These are phyloP conservation scores for Equus przewalskii DNA, from an alignment of 2,113 vertebrate species.

Conservation along the genomic window DNA sequence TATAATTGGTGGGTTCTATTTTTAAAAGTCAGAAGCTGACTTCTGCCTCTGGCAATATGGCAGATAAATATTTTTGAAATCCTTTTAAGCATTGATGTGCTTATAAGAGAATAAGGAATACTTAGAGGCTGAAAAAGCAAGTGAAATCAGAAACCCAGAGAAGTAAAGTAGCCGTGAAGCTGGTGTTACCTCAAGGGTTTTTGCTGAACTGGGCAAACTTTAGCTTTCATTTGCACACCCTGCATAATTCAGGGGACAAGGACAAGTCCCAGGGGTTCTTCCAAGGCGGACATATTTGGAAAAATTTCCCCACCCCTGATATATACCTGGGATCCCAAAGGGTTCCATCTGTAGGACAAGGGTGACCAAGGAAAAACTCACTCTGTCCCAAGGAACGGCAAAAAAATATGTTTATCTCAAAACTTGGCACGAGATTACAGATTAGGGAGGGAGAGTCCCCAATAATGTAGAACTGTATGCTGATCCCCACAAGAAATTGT, in stretches of 20 bases:
- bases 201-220: not conserved
- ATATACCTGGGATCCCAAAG: not conserved
- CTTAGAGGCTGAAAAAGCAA: not conserved
- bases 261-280: not conserved
- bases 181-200: not conserved
- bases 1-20: not conserved
- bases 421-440: not conserved
- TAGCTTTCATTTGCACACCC: not conserved
- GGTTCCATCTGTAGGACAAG: not conserved
- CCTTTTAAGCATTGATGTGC: not conserved
- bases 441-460: not conserved
- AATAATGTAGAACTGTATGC: not conserved
- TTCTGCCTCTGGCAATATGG: conserved; percentile 10
- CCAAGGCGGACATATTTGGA: not conserved
- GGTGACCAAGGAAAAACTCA: not conserved
- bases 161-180: not conserved
- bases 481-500: not conserved
- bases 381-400: not conserved
- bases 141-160: not conserved
- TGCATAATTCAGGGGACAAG: not conserved
- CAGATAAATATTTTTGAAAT: conserved; percentile 50
- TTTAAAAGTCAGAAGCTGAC: conserved; percentile 54
- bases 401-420: not conserved
- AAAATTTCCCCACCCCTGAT: not conserved
- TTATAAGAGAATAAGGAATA: not conserved